Evolutionary conservation across 2,797 vertebrate genomes (phyloP).

Genomic region (Sebastes aleutianus): DNA sequence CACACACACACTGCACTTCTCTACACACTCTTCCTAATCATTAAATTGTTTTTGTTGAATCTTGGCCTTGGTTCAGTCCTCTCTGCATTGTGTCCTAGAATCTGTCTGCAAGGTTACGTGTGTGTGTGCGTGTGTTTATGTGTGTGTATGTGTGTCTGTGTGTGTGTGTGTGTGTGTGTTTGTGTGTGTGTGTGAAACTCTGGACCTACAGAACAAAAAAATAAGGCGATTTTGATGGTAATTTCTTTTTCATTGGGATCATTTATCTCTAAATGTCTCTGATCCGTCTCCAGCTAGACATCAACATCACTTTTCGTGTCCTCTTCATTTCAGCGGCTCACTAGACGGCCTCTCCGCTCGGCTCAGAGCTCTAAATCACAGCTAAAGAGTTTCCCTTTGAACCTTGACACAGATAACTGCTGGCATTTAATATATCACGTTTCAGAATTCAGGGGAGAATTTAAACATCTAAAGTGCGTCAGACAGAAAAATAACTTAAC

Average conservation of each 20-base stretch:
- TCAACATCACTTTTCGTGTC: background rate
- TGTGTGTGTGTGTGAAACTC: too few relatives aligned
- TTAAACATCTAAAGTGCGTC: background rate
- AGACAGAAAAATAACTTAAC: conserved; percentile 6
- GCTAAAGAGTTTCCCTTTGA: conserved; percentile 45
- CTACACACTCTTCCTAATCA: conserved; percentile 1
- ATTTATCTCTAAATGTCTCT: background rate
- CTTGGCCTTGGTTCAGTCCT: conserved; percentile 15
- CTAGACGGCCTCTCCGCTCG: background rate
- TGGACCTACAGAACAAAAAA: too few relatives aligned
- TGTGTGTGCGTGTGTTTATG: too few relatives aligned
- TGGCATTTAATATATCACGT: conserved; percentile 16
- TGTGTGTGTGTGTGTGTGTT: background rate
- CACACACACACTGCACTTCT: background rate
- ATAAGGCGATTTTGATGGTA: background rate
- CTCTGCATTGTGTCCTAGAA: conserved; percentile 1
- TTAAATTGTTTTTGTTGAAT: conserved; percentile 31
- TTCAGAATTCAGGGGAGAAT: background rate
- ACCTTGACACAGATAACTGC: conserved; percentile 36
- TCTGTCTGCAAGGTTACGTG: background rate
- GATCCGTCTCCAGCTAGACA: background rate
- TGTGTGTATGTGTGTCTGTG: too few relatives aligned
- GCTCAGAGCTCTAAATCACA: conserved; percentile 30
- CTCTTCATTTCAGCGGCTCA: background rate
- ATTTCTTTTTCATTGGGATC: background rate